Evolutionary conservation across 1,140 invertebrate species (phyloP), one percentile per base, ranked within the genome.

Genomic region (Lordiphosa clarofinis): DNA sequence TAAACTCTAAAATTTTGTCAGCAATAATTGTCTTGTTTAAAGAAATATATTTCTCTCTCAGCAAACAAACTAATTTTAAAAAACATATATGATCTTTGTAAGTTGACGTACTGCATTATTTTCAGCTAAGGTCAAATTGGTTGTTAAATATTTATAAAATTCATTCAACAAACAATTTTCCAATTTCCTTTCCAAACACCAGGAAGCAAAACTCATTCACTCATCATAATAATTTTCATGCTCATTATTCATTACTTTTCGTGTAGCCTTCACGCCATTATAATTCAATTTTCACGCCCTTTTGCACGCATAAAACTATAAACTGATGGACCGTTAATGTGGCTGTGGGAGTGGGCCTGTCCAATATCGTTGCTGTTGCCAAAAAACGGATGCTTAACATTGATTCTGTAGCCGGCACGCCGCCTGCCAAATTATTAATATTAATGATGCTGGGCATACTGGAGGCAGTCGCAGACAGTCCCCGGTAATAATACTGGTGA

Each of bases 351-450:
- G 56, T 50, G 13, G 46, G 31, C 21, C 43, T n/a, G 13, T 8
- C 19, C 35, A 52, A 42, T 50, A 9, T 31, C 5, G 28, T 8
- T 31, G 28, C 28, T 31, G 28, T 5, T 31, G 28, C 28, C 7
- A 31, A 31, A 31, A 31, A 31, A 31, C 28, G 28, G 28, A 31
- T 31, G 28, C 28, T 31, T 31, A 8, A 31, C 28, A 8, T 31
- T 31, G 28, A 31, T 31, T 31, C 8, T 31, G 28, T 31, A 31
- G 28, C 28, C 28, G 28, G 24, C 40, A 15, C 12, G 0, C 39
- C 15, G 13, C 4, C 5, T 21, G 10, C 7, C 19, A 11, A 43
- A 43, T 57, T 50, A 46, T 52, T 57, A 67, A 57, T 67, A 58
- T 40, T 42, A 46, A 67, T 67, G 63, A 35, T 40, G 36, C 42